These are phyloP conservation scores for Teleogryllus occipitalis DNA, from an alignment of 1,140 invertebrate species.

Conservation along the genomic window DNA sequence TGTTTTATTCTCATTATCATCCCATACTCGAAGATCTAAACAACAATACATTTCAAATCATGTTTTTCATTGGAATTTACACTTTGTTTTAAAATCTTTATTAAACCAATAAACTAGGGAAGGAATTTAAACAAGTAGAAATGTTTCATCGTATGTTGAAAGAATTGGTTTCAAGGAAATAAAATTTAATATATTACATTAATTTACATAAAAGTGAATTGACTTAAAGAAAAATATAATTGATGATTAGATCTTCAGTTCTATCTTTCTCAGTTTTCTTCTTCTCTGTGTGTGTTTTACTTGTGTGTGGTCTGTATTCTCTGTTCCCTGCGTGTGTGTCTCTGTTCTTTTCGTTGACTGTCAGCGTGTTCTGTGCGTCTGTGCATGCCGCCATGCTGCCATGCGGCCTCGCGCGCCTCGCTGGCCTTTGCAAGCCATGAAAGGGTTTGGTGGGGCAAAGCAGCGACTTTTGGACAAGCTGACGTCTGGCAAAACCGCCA, in stretches of 20 bases:
- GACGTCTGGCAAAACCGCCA: neutral
- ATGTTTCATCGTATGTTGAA: too few relatives aligned
- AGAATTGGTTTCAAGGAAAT: too few relatives aligned
- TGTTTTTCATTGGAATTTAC: too few relatives aligned
- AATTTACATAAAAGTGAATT: too few relatives aligned
- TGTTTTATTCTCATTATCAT: neutral
- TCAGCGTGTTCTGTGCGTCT: neutral
- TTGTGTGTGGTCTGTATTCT: neutral
- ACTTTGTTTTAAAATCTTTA: too few relatives aligned
- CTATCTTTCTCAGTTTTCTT: neutral
- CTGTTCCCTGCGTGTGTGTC: neutral
- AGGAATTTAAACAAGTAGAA: too few relatives aligned
- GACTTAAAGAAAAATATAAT: too few relatives aligned
- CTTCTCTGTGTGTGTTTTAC: neutral
- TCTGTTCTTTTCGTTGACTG: constrained; percentile 4
- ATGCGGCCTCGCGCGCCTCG: neutral
- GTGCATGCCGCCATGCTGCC: constrained; percentile 9
- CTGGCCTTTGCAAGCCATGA: constrained; percentile 13
- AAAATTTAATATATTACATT: too few relatives aligned
- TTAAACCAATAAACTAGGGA: too few relatives aligned
- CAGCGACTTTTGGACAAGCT: neutral
- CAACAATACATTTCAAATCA: neutral
- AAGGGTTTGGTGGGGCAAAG: constrained; percentile 8
- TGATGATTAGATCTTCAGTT: neutral
- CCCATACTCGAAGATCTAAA: neutral